Evolutionary conservation across 2,113 vertebrate species (phyloP), one percentile per base, ranked within the genome.

Genomic region (Zapornia atra): DNA sequence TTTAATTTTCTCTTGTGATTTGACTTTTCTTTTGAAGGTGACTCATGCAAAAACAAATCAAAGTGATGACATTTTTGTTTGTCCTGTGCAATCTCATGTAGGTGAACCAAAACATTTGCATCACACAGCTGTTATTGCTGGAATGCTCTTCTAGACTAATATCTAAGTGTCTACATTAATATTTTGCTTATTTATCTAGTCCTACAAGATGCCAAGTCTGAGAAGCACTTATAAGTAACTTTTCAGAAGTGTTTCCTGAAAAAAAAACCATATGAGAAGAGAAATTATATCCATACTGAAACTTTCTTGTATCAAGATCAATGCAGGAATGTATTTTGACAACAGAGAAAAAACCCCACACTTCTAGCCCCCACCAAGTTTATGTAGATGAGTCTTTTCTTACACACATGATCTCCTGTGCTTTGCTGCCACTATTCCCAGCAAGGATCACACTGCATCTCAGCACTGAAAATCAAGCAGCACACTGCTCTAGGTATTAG

Each of bases 1-100:
- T 46, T 89, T 90, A n/a, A 82, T 85, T 95, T 89, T 91, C 40
- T 91, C 25, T n/a, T 46, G 40, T 66, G 44, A 88, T 85, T 80
- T 88, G 36, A 88, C 33, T 92, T 92, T 85, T 90, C 66, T 68
- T 88, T 69, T 65, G 44, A 82, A 91, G 53, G 42, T 78, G 53
- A 92, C 33, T 91, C 78, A 79, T 29, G 25, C 28, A 91, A 50
- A n/a, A 84, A 53, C 36, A 88, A 84, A 87, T 76, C 29, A 69
- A 85, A 94, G 54, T 1, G 3, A 65, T 66, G 60, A 66, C 36
- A 65, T 69, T 89, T 79, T 80, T 90, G 40, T 82, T 78, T 86
- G 59, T 34, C 75, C 66, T 61, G 40, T 91, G 75, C 40, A 79
- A 65, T 86, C 44, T 89, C 69, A 79, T 20, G 24, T 44, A 84